Conservation (phyloP, 2,797 vertebrate species). For the Sebastolobus altivelis region DNA sequence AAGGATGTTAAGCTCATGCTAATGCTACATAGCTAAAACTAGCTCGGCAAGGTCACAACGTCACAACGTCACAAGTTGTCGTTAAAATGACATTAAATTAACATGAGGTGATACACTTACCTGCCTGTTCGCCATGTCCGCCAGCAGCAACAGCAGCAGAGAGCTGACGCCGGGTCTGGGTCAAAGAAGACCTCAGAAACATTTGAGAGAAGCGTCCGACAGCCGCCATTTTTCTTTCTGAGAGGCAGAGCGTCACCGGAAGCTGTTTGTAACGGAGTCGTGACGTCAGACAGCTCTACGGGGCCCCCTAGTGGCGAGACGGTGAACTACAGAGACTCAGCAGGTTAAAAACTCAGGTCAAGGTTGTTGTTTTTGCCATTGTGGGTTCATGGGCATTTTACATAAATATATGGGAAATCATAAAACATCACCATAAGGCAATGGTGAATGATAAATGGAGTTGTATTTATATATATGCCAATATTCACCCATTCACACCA, state of each 20-base stretch:
- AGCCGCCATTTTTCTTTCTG: conserved; percentile 78
- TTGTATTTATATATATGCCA: too few species aligned
- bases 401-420: too few species aligned
- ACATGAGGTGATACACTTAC: conserved; percentile 4
- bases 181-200: conserved; percentile 65
- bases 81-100: fast-evolving
- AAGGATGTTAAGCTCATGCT: conserved; percentile 26
- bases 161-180: conserved; percentile 77
- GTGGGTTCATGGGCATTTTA: too few species aligned
- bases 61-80: not conserved
- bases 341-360: too few species aligned
- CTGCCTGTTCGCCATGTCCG: conserved; percentile 71
- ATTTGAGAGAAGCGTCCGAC: conserved; percentile 64
- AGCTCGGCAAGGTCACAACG: conserved; percentile 78
- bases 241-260: conserved; percentile 35
- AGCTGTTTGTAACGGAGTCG: conserved; percentile 2
- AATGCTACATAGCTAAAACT: conserved; percentile 44
- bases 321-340: conserved; percentile 1
- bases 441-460: too few species aligned
- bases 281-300: conserved; percentile 17
- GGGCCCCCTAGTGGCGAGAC: not conserved
- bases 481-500: too few species aligned
- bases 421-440: too few species aligned
- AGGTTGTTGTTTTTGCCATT: too few species aligned
- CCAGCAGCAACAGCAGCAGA: conserved; percentile 71